phyloP scores from a whole-genome alignment of 1,140 invertebrate genomes.

The Popillia japonica region DNA sequence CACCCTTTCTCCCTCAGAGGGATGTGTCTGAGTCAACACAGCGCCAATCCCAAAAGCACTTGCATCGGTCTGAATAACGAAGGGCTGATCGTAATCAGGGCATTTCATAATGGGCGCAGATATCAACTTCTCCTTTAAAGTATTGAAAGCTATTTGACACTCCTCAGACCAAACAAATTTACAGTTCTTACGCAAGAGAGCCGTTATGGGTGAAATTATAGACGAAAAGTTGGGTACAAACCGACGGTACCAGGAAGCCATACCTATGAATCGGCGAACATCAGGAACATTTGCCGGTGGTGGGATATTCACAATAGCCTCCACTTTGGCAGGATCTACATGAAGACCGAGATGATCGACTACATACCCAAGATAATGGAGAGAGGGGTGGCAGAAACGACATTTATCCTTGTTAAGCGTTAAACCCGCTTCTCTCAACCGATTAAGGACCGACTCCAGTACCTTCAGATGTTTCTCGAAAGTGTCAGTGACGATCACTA shows the following conservation, averaged over 20 bases:
- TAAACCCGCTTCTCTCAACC: no score
- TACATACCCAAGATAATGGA: slow-evolving; percentile 8
- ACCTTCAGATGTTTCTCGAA: no score
- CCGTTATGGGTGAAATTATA: background rate
- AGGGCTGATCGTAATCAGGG: background rate
- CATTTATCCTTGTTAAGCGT: no score
- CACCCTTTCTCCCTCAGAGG: background rate
- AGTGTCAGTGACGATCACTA: no score
- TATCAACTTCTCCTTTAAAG: background rate
- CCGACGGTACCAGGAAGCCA: background rate
- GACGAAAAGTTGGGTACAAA: background rate
- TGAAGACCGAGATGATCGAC: background rate
- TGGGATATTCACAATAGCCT: background rate
- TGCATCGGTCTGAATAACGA: background rate
- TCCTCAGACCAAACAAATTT: background rate
- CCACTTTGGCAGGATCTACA: background rate
- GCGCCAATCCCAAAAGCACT: background rate
- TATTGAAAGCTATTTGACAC: background rate
- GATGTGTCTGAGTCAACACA: background rate
- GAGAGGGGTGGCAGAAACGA: background rate
- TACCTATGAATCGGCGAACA: background rate
- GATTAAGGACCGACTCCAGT: no score
- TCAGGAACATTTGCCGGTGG: background rate
- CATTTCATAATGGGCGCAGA: background rate
- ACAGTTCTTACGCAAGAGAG: background rate